Evolutionary conservation across 1,140 invertebrate species (phyloP).

Genomic region (Tenebrio molitor): DNA sequence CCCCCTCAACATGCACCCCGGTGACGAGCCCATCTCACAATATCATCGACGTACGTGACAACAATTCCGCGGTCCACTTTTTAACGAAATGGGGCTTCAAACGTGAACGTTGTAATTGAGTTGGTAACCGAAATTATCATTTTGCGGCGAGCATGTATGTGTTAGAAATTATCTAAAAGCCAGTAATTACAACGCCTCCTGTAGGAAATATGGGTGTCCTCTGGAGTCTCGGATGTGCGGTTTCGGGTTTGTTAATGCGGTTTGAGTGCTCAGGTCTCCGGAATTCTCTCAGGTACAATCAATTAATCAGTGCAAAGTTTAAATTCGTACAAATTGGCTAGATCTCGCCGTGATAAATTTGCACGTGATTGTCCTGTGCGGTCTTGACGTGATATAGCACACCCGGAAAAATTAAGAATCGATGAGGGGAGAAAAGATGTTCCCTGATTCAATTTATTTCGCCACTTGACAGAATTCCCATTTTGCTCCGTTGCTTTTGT

Average conservation of each 20-base stretch:
- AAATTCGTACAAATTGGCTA: slow-evolving; percentile 16
- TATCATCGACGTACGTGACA: neutral
- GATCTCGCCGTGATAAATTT: neutral
- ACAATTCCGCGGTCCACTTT: neutral
- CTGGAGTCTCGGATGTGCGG: slow-evolving; percentile 6
- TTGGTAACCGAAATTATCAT: slow-evolving; percentile 21
- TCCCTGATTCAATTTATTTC: neutral
- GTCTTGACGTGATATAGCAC: too few species aligned
- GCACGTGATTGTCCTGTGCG: too few species aligned
- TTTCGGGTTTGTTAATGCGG: slow-evolving; percentile 24
- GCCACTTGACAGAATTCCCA: neutral
- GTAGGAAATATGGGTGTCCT: slow-evolving; percentile 25
- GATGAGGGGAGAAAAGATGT: neutral
- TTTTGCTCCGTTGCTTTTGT: neutral
- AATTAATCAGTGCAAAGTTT: slow-evolving; percentile 25
- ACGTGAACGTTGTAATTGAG: neutral
- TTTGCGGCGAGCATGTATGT: slow-evolving; percentile 9
- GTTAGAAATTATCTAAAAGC: slow-evolving; percentile 28
- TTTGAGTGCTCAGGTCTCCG: slow-evolving; percentile 6
- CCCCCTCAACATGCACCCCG: neutral
- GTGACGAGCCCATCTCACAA: neutral
- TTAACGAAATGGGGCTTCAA: neutral
- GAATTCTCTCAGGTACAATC: slow-evolving; percentile 37
- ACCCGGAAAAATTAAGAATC: neutral
- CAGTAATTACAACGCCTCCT: slow-evolving; percentile 31